A percentile compares a stretch with the other conserved stretches of the same genome.
These are phyloP conservation scores for Drosophila kanekoi DNA, from an alignment of 2,888 invertebrate species.

Conservation along the genomic window DNA sequence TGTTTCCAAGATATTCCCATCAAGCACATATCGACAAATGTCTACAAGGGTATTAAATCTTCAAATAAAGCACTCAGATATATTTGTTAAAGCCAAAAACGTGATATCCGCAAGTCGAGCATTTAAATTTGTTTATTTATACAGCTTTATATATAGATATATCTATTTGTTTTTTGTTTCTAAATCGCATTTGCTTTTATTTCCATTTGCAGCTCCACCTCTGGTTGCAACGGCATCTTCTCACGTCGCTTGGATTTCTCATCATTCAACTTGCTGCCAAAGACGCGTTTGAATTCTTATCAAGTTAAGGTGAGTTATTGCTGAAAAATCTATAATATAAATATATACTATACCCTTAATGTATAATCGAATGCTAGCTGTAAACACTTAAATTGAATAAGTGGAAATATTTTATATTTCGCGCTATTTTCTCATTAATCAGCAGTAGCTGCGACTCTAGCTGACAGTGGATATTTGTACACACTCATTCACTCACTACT, in stretches of 20 bases:
- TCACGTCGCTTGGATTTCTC: slow-evolving; percentile 97
- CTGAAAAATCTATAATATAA: background rate
- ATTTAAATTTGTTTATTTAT: background rate
- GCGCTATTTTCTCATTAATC: slow-evolving; percentile 34
- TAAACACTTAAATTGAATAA: background rate
- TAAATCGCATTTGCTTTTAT: slow-evolving; percentile 60
- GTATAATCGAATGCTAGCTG: slow-evolving; percentile 6
- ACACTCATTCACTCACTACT: slow-evolving; percentile 27
- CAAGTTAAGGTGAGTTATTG: slow-evolving; percentile 95
- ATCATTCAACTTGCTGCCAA: slow-evolving; percentile 96
- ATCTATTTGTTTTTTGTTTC: slow-evolving; percentile 18
- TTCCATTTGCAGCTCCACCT: slow-evolving; percentile 90
- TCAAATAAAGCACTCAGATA: too few relatives aligned
- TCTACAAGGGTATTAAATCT: too few relatives aligned
- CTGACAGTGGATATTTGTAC: slow-evolving; percentile 32
- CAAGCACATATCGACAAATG: too few relatives aligned
- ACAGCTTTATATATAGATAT: slow-evolving; percentile 4
- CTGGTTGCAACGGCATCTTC: slow-evolving; percentile 96
- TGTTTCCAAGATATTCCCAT: too few relatives aligned
- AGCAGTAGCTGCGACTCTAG: slow-evolving; percentile 8
- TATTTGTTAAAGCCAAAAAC: too few relatives aligned
- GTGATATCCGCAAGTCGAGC: background rate
- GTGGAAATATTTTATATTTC: slow-evolving; percentile 13
- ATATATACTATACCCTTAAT: background rate
- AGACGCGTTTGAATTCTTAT: slow-evolving; percentile 98